phyloP scores from a whole-genome alignment of 2,113 vertebrate genomes.

The Dasyornis broadbenti region DNA sequence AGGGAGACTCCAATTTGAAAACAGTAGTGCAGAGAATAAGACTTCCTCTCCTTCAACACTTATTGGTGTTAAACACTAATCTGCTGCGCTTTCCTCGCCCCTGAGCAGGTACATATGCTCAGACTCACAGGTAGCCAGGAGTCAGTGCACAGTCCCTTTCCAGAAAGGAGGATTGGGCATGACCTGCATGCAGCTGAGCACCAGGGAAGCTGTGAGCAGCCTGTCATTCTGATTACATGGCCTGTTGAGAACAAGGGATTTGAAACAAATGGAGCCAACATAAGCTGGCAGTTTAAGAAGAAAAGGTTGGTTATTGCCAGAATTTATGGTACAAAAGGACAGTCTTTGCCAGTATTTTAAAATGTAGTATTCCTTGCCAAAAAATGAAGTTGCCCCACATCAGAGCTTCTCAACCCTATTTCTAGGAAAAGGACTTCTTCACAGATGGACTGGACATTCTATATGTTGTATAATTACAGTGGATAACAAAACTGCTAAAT shows the following conservation, averaged over 20 bases:
- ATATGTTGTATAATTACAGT: neutral
- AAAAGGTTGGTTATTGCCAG: conserved; percentile 11
- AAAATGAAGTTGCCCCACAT: neutral
- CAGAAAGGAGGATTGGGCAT: neutral
- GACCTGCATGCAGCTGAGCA: neutral
- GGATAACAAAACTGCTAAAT: neutral
- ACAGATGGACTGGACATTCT: neutral
- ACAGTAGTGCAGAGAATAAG: neutral
- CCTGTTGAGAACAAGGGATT: neutral
- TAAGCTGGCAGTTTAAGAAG: neutral
- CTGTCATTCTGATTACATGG: neutral
- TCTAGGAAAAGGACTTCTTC: neutral
- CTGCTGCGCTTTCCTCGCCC: neutral
- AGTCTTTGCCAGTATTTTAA: neutral
- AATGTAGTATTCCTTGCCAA: neutral
- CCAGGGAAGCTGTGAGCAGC: neutral
- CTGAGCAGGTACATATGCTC: neutral
- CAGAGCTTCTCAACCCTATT: neutral
- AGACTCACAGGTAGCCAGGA: neutral
- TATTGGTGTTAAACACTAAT: neutral
- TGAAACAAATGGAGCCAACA: conserved; percentile 1
- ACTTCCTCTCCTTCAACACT: neutral
- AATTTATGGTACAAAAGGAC: neutral
- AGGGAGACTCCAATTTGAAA: neutral
- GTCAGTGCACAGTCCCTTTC: neutral